Conservation (phyloP, 2,888 invertebrate genomes). For the Caenorhabditis sp. region DNA sequence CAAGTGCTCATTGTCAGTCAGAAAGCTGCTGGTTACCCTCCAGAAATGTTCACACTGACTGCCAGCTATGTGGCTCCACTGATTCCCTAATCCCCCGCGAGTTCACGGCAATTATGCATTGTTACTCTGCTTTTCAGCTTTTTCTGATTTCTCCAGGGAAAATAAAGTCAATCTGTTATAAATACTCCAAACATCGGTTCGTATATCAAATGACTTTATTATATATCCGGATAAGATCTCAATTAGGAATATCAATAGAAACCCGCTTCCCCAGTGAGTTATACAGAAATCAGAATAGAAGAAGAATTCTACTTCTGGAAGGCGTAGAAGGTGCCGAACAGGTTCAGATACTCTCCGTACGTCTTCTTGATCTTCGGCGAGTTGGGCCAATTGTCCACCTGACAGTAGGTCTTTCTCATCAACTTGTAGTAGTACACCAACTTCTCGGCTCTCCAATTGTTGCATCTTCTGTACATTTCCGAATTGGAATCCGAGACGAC, state of each 20-base stretch:
- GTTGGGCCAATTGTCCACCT: slow-evolving; percentile 75
- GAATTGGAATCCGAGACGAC: slow-evolving; percentile 10
- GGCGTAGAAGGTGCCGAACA: slow-evolving; percentile 78
- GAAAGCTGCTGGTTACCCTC: too few species aligned
- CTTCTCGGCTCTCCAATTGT: slow-evolving; percentile 77
- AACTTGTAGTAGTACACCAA: slow-evolving; percentile 78
- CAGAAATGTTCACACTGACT: too few species aligned
- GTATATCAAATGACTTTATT: background rate
- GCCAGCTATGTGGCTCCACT: too few species aligned
- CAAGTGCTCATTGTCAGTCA: too few species aligned
- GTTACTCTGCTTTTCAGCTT: too few species aligned
- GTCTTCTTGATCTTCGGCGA: slow-evolving; percentile 71
- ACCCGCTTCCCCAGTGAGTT: slow-evolving; percentile 35
- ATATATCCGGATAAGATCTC: slow-evolving; percentile 31
- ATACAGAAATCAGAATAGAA: background rate
- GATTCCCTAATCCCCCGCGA: background rate
- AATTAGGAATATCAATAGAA: slow-evolving; percentile 17
- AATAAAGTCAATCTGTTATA: too few species aligned
- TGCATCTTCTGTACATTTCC: slow-evolving; percentile 64
- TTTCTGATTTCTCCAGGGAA: too few species aligned
- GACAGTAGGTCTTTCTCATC: slow-evolving; percentile 78
- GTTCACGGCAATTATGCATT: background rate
- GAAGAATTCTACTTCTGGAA: slow-evolving; percentile 73
- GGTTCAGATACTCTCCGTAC: slow-evolving; percentile 73
- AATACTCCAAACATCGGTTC: background rate